phyloP scores from a whole-genome alignment of 2,797 vertebrate species.

The Ficedula albicollis region DNA sequence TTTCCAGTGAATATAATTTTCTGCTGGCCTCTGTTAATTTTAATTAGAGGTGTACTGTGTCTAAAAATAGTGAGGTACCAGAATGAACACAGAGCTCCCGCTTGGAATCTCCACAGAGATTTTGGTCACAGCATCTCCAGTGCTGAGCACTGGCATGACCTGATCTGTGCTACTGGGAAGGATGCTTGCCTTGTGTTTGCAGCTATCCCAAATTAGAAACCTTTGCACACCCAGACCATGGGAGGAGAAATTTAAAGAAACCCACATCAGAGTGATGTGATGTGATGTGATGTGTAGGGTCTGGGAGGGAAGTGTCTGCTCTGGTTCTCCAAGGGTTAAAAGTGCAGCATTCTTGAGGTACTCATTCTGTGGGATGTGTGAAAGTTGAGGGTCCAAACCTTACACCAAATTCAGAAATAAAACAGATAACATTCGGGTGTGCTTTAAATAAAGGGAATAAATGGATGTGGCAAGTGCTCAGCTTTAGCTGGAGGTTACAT shows the following conservation, averaged over 20 bases:
- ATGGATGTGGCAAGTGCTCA: background rate
- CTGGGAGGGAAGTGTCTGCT: background rate
- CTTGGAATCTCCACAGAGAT: background rate
- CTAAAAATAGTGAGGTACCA: background rate
- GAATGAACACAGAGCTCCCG: background rate
- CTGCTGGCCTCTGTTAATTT: background rate
- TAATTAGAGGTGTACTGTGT: background rate
- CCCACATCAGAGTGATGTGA: background rate
- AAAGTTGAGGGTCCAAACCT: background rate
- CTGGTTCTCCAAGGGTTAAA: background rate
- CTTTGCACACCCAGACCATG: background rate
- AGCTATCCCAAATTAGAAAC: background rate
- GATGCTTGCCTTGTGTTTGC: background rate
- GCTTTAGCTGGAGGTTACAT: background rate
- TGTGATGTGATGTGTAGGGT: background rate
- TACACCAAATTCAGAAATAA: background rate
- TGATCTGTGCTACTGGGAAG: background rate
- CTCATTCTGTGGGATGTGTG: background rate
- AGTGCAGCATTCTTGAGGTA: background rate
- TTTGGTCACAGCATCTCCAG: background rate
- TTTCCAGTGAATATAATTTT: background rate
- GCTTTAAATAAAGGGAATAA: background rate
- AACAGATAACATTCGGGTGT: background rate
- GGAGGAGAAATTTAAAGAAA: background rate
- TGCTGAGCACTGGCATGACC: background rate